phyloP scores from a whole-genome alignment of 1,140 invertebrate species.

The Drosophila carrolli region DNA sequence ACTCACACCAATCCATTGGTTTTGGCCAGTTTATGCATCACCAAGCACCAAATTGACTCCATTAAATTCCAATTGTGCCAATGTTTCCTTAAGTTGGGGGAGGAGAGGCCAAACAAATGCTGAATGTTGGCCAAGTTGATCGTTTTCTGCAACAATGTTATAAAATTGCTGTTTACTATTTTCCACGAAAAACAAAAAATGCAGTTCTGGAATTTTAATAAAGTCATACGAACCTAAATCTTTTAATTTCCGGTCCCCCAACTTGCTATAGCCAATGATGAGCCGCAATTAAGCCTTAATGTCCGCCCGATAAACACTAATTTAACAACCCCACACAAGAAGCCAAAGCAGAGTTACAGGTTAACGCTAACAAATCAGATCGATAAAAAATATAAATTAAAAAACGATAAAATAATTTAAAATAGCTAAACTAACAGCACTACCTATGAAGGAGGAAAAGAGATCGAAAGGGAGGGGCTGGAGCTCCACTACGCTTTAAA shows the following conservation, averaged over 20 bases:
- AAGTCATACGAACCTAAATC: not conserved
- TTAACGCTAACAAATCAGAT: constrained; percentile 44
- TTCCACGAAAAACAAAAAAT: not conserved
- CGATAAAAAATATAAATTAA: not conserved
- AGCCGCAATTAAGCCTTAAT: constrained; percentile 45
- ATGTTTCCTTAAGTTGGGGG: constrained; percentile 26
- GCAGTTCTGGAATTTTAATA: not conserved
- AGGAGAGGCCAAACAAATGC: constrained; percentile 1
- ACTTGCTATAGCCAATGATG: constrained; percentile 24
- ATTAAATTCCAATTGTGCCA: constrained; percentile 81
- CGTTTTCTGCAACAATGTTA: constrained; percentile 18
- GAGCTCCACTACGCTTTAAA: constrained; percentile 33
- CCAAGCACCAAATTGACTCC: constrained; percentile 79
- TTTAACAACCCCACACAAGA: constrained; percentile 55
- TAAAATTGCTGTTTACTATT: not conserved
- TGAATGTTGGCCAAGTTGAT: constrained; percentile 20
- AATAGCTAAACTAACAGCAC: constrained; percentile 6
- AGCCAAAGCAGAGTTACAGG: constrained; percentile 30
- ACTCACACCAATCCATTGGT: constrained; percentile 47
- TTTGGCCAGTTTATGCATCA: constrained; percentile 67
- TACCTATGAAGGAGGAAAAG: too few relatives aligned
- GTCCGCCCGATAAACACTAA: constrained; percentile 35
- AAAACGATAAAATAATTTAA: not conserved
- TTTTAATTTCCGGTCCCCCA: not conserved
- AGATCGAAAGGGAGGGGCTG: constrained; percentile 1